Evolutionary conservation across 2,797 vertebrate species (phyloP).

Genomic region (Bovichtus variegatus): DNA sequence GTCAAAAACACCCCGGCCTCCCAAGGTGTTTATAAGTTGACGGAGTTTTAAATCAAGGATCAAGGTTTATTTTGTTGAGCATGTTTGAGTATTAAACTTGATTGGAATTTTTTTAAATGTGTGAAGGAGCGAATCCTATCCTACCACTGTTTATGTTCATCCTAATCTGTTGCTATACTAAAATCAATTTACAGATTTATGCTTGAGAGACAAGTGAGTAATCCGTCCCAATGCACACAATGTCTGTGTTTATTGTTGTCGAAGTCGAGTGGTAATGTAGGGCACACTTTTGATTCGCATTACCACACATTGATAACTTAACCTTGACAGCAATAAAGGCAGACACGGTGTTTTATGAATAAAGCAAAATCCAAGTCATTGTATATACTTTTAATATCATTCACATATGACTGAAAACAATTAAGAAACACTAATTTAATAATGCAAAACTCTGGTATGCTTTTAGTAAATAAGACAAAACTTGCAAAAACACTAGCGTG

Average conservation of each 20-base stretch:
- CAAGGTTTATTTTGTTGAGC: no score
- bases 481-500: not conserved
- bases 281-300: not conserved
- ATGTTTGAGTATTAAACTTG: not conserved
- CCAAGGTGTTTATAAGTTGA: not conserved
- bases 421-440: not conserved
- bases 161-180: not conserved
- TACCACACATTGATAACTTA: not conserved
- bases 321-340: not conserved
- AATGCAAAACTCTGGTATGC: not conserved
- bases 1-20: not conserved
- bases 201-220: not conserved
- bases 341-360: not conserved
- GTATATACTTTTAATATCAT: not conserved
- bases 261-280: not conserved
- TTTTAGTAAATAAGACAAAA: not conserved
- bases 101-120: not conserved
- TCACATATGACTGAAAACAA: not conserved
- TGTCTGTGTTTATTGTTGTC: not conserved
- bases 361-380: not conserved
- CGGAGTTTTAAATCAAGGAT: conserved; percentile 10
- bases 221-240: not conserved
- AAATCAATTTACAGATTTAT: not conserved
- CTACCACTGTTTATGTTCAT: not conserved
- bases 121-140: not conserved